Base-by-base conservation (phyloP, 1,140 invertebrate species). In the Solenopsis invicta region DNA sequence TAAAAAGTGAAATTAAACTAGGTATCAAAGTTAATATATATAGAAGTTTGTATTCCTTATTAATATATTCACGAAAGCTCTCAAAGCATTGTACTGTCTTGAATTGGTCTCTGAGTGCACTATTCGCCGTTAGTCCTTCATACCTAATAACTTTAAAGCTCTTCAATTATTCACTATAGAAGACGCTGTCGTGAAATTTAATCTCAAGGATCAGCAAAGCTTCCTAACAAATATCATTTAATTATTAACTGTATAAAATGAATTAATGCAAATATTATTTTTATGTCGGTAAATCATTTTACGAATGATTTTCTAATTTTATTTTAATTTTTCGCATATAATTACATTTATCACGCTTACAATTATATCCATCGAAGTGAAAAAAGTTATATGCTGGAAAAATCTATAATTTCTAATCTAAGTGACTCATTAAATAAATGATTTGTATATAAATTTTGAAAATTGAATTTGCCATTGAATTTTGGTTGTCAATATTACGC, bases 61-160 rank as follows among this genome's bases (percentile, higher is more conserved):
- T 56, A 61, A 41, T 52, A 82, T 61, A 12, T 74, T 74, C 52
- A 24, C 24, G 24, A 48, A 74, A 72, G 56, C 67, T 45, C 41
- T 45, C 21, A 50, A 37, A 59, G 24, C 80, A 74, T 82, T 59
- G 37, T 50, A 9, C 18, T 48, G 18, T 16, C 54, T 74, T 48
- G 24, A 50, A 34, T 48, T 59, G 37, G 24, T 72, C 72, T 59
- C 52, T 16, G 54, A 59, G 52, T 34, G 24, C 52, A 59, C 16
- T 48, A 45, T 56, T 48, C 24, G 66, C 12, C 52, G 12, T 61
- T 74, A 21, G 18, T 75, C 41, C 24, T 84, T 84, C 48, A 34
- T 71, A 54, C 61, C 69, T 78, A 77, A 88, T 71, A 72, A 74
- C 61, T 78, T 13, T 50, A 34, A 24, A 50, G 66, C 56, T 74